Evolutionary conservation across 2,113 vertebrate genomes (phyloP), one percentile per base, ranked within the genome.

Genomic region (Pholis gunnellus): DNA sequence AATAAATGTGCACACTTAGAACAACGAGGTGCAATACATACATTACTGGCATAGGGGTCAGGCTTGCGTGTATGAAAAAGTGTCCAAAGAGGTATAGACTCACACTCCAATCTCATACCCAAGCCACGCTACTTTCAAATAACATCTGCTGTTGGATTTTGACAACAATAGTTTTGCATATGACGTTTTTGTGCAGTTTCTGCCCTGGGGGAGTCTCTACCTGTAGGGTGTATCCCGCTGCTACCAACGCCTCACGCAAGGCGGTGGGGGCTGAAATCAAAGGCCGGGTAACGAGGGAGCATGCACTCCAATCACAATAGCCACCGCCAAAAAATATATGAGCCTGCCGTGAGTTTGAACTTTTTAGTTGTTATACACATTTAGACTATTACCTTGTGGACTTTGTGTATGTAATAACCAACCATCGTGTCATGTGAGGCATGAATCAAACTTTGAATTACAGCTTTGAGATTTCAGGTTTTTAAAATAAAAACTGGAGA

Each of bases 111-210:
- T 94, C 82, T 89, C 81, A 91, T 82, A 95, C 93, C 94, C 95
- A 96, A 95, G 95, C 95, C 93, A 96, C 92, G 95, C 95, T 91
- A 90, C 88, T 91, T 93, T 90, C 82, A 91, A 81, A 86, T 73
- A 93, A 91, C 95, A 95, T 95, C 94, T 95, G 95, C 77, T 92
- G 75, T 54, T 88, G 87, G 60, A 93, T 89, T 91, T 72, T 81
- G 78, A 92, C 84, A 94, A 95, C 94, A 95, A 94, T 91, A 92
- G 87, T 91, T 93, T 92, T 89, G 86, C 82, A 90, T 89, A 81
- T 92, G 90, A 91, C 75, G 87, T 91, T 81, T 88, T 56, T 48
- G 78, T 86, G 69, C 76, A 72, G 72, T 88, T 83, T 84, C 80
- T 84, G 75, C 75, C 81, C 17, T 18, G 68, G 63, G 36, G 79